Evolutionary conservation across 2,797 vertebrate species (phyloP), one percentile per base, ranked within the genome.

Genomic region (Mallotus villosus): DNA sequence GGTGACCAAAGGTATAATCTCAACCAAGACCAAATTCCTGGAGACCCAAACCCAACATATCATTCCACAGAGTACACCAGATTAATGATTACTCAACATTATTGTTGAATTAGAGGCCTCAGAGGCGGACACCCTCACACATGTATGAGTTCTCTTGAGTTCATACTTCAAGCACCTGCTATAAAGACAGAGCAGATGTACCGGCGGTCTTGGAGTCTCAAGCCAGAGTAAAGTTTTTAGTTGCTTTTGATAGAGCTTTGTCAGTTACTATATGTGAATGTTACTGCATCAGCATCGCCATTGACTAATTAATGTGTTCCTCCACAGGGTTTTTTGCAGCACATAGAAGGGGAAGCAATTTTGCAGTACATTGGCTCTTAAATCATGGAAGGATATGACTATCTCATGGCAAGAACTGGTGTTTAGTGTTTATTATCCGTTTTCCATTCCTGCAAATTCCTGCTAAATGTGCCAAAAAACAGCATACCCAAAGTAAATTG

Each of bases 391-490:
- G 88, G 94, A 82, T 99, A 97, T 71, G 91, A 95, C 71, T 92
- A 91, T 80, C 85, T 97, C 84, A 80, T 96, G 90, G 92, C 92
- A 34, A 90, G 88, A 86, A 60, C 92, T 84, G 97, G 97, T 97
- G 85, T n/a, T n/a, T n/a, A 80, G 92, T 79, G 53, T 53, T 37
- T 5, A 65, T n/a, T n/a, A n/a, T n/a, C n/a, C n/a, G n/a, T n/a
- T n/a, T n/a, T n/a, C n/a, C n/a, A n/a, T n/a, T n/a, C n/a, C n/a
- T n/a, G n/a, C n/a, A n/a, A n/a, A n/a, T n/a, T n/a, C n/a, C n/a
- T n/a, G n/a, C n/a, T n/a, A n/a, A n/a, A n/a, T n/a, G n/a, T n/a
- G n/a, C n/a, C n/a, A n/a, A n/a, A n/a, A n/a, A n/a, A n/a, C n/a
- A n/a, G n/a, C n/a, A n/a, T n/a, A n/a, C n/a, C n/a, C n/a, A n/a